Evolutionary conservation across 2,797 vertebrate genomes (phyloP), one percentile per base, ranked within the genome.

Genomic region (Leptatherina wallacei): DNA sequence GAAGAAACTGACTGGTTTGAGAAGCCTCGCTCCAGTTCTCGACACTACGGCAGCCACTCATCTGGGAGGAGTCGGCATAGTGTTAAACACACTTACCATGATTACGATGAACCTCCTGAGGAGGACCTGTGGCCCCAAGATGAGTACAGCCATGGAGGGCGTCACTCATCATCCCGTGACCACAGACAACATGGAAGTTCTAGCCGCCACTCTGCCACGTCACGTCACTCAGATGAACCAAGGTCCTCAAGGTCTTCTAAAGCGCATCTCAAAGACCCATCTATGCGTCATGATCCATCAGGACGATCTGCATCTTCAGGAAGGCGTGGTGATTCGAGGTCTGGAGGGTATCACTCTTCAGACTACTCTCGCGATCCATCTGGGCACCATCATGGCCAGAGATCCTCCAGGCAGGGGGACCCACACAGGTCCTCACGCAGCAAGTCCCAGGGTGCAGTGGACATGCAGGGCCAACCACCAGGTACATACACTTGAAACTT

Each of bases 1-100:
- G 98, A 99, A 92, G 98, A 99, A 95, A 99, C 98, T 16, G 98
- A 99, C 95, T 99, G 98, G 98, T 99, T 99, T 94, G 98, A 99
- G 95, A 99, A 99, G 90, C 98, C 98, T 56, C 96, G 97, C 79
- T 94, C 96, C 42, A 96, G 96, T 88, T 96, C 97, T 86, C 96
- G 97, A 87, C 97, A 98, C 93, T 97, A 99, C 56, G 89, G 93
- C 80, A 90, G 96, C 89, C 96, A 98, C 69, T 95, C 96, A 61
- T 91, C 97, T 9, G 96, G 97, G 87, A 97, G 97, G 90, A 96
- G 96, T 89, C 93, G 96, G 52, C 94, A 98, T 2, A 89, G 61
- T 65, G 88, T 96, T 85, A 98, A 97, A 89, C 97, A 99, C 89
- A 96, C 96, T 76, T 98, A 98, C 90, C 98, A 98, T 1, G 97